Conservation (phyloP, 2,797 vertebrate species). For the Poeciliopsis turneri region DNA sequence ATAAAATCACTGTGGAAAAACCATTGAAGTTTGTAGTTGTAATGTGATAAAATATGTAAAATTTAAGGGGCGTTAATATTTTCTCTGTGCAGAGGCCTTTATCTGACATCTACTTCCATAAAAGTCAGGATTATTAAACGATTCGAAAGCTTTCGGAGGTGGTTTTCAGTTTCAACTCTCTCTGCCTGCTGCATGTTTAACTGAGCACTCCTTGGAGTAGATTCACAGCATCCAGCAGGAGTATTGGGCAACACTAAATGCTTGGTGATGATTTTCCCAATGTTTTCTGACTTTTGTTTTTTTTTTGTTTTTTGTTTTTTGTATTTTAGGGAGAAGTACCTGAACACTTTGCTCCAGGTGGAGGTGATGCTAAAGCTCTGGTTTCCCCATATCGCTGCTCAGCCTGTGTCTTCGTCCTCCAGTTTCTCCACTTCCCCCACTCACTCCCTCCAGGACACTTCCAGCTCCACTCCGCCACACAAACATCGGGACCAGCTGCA, state of each 20-base stretch:
- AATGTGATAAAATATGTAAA: background rate
- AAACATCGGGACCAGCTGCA: slow-evolving; percentile 76
- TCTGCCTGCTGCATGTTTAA: slow-evolving; percentile 47
- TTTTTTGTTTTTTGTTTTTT: background rate
- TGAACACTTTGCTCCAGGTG: slow-evolving; percentile 91
- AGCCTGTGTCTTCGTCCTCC: slow-evolving; percentile 45
- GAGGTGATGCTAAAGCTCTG: slow-evolving; percentile 93
- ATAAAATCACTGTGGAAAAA: background rate
- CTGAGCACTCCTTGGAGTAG: slow-evolving; percentile 37
- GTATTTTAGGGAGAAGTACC: slow-evolving; percentile 84
- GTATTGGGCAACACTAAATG: slow-evolving; percentile 11
- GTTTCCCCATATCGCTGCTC: slow-evolving; percentile 87
- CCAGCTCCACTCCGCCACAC: slow-evolving; percentile 66
- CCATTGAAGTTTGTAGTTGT: background rate
- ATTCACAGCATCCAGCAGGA: slow-evolving; percentile 32
- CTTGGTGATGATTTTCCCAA: background rate
- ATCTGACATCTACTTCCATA: background rate
- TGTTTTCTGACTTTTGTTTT: background rate
- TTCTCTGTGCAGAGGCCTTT: background rate
- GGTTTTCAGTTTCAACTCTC: slow-evolving; percentile 32
- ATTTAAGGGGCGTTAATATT: background rate
- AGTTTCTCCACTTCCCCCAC: slow-evolving; percentile 40
- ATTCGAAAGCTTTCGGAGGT: background rate
- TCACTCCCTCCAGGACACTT: slow-evolving; percentile 39
- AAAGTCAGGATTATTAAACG: slow-evolving; percentile 9